Evolutionary conservation across 2,888 invertebrate genomes (phyloP), one percentile per base, ranked within the genome.

Genomic region (Morpho helenor): DNA sequence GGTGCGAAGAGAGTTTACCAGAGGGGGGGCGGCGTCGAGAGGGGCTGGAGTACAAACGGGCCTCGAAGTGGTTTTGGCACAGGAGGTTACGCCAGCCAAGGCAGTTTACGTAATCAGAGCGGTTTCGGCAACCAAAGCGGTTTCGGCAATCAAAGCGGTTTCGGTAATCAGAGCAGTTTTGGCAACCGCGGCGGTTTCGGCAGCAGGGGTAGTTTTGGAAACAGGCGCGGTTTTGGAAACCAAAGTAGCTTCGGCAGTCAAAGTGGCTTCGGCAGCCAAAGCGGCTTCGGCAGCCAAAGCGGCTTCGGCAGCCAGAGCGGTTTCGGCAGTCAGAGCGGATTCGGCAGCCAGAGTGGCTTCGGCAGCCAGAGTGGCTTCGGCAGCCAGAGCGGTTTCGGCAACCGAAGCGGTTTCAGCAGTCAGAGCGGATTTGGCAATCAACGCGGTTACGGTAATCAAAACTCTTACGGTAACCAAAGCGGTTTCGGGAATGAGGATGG

Each of bases 1-100:
- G 91, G 90, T 0, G 86, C 89, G 44, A 87, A 93, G 62, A 91
- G 87, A 16, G 82, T 82, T 10, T 66, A 5, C 31, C 31, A 31
- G 16, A 52, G 31, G 8, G 39, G 52, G 6, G 44, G 52, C 2
- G 52, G 45, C 6, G 9, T 64, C 10, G 68, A 57, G 8, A 67
- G 85, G 10, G 87, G 87, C 3, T 84, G 86, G 80, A 82, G 86
- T 8, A 80, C 84, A 3, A 79, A 62, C 22, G 83, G 82, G 2
- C 84, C 86, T 0, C 67, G 82, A 0, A 71, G 74, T 9, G 70
- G 72, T 3, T 73, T 65, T 22, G 67, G 70, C 4, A 64, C 72
- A 0, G n/a, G 45, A n/a, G 45, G 45, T 3, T 31, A 31, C 3
- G 31, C 31, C 31, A 68, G 68, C 41, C 59, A 60, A 31, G 70